Evolutionary conservation across 2,113 vertebrate species (phyloP), one percentile per base, ranked within the genome.

Genomic region (Struthio camelus): DNA sequence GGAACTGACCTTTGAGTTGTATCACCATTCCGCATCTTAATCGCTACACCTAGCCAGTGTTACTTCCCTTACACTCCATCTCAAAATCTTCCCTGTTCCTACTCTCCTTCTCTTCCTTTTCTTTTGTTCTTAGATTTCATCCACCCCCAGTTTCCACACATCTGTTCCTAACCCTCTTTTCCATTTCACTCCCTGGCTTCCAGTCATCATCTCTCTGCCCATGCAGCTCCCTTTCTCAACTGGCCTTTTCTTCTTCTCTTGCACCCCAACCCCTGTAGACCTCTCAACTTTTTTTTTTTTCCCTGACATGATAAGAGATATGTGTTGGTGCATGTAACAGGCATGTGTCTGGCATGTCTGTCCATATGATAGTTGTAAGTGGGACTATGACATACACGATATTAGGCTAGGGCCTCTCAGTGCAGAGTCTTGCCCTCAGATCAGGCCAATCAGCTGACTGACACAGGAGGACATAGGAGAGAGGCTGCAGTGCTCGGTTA

Each of bases 271-370:
- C 27, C n/a, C 53, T 24, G 7, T 7, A 65, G 38, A 66, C 18
- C 2, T 28, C 25, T 42, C 51, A 62, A 19, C 20, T 76, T 27
- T 1, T 32, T 67, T 36, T 70, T 69, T 46, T 50, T 7, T 27
- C 28, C 28, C 44, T 72, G 15, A 19, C 27, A 34, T 0, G 4
- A 34, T 42, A 25, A 1, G 1, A 65, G 80, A 28, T 22, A 3
- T 46, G 17, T 65, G 30, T 61, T 76, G 56, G 15, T 64, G 32
- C 51, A 82, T 7, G 17, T 80, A 79, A 42, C 16, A 90, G 84
- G 38, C 23, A 22, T 42, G 71, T 46, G 13, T 53, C 80, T 77
- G n/a, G n/a, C 27, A 53, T 24, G 34, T 64, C 56, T 76, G 38
- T 50, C 30, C 61, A 81, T 48, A 14, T 2, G 56, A 28, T 1